Conservation (phyloP, 2,888 invertebrate species). For the Eupithecia vulgata region DNA sequence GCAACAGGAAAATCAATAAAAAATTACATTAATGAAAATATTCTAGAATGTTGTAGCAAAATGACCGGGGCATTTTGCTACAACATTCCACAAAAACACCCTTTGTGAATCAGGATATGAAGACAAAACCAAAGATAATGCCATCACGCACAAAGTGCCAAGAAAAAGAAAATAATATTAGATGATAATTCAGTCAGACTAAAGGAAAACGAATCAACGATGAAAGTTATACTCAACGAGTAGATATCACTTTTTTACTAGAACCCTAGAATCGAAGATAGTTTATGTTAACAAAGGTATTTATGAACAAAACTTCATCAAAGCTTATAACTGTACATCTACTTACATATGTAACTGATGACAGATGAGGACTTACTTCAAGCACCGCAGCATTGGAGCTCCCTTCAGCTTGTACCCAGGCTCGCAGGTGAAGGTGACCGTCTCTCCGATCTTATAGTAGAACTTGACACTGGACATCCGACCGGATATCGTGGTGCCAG, state of each 20-base stretch:
- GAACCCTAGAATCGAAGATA: no score
- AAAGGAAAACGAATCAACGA: no score
- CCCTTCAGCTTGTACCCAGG: slow-evolving; percentile 90
- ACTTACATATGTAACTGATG: no score
- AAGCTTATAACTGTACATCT: no score
- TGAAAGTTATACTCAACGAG: no score
- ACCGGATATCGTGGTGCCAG: slow-evolving; percentile 93
- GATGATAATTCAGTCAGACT: no score
- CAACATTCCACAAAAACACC: background rate
- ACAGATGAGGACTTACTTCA: slow-evolving; percentile 66
- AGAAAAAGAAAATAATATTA: no score
- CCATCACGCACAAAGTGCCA: no score
- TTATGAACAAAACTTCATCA: no score
- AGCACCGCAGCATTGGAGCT: slow-evolving; percentile 90
- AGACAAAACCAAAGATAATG: no score
- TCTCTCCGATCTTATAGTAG: slow-evolving; percentile 94
- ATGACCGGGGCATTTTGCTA: background rate
- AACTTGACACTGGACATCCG: slow-evolving; percentile 94
- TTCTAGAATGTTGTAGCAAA: background rate
- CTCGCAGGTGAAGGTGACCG: slow-evolving; percentile 92
- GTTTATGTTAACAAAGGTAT: no score
- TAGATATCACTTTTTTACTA: no score
- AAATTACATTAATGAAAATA: background rate
- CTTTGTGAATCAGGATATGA: background rate
- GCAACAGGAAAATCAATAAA: slow-evolving; percentile 33